These are phyloP conservation scores for Spodoptera exigua DNA, from an alignment of 2,888 invertebrate genomes.

Conservation along the genomic window DNA sequence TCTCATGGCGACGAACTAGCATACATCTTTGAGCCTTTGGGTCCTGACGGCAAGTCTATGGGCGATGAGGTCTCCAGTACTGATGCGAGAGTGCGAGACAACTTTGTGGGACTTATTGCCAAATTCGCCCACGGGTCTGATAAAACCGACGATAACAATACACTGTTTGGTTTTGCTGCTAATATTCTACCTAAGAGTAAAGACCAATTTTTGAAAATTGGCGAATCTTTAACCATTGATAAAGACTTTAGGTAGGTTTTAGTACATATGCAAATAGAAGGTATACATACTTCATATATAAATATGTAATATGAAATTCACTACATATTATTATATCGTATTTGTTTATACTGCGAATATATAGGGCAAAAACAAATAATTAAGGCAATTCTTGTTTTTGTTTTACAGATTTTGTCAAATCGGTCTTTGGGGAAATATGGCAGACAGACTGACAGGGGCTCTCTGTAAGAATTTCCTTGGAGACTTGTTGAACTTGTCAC, in stretches of 20 bases:
- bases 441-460: slow-evolving; percentile 87
- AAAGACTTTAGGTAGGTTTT: slow-evolving; percentile 78
- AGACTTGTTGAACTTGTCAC: slow-evolving; percentile 67
- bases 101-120: slow-evolving; percentile 91
- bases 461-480: slow-evolving; percentile 85
- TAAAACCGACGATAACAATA: slow-evolving; percentile 52
- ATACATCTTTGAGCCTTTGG: slow-evolving; percentile 91
- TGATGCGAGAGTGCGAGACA: slow-evolving; percentile 91
- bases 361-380: neutral
- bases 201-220: slow-evolving; percentile 78
- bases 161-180: slow-evolving; percentile 61
- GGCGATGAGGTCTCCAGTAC: slow-evolving; percentile 79
- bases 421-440: slow-evolving; percentile 91
- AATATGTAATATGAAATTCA: too few species aligned
- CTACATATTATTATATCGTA: too few species aligned
- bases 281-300: too few species aligned
- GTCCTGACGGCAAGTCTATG: slow-evolving; percentile 89
- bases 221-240: slow-evolving; percentile 70
- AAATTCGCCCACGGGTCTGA: slow-evolving; percentile 90
- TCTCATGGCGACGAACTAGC: slow-evolving; percentile 93
- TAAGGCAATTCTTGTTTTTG: neutral
- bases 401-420: slow-evolving; percentile 90
- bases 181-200: slow-evolving; percentile 68
- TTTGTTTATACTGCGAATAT: too few species aligned
- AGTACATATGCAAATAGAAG: too few species aligned